Evolutionary conservation across 1,140 invertebrate genomes (phyloP).

Genomic region (Drosophila melanica): DNA sequence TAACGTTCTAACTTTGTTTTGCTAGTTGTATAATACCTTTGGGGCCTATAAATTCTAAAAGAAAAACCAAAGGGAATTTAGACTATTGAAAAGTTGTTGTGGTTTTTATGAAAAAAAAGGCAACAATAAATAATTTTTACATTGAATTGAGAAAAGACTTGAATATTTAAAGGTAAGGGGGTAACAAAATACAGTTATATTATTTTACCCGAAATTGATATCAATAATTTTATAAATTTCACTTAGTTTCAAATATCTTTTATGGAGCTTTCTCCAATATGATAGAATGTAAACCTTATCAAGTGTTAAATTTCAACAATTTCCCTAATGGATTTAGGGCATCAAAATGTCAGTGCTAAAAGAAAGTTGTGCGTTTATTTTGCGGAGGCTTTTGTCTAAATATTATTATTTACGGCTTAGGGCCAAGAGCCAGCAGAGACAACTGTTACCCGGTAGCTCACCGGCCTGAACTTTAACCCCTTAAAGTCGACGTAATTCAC

Average conservation of each 20-base stretch:
- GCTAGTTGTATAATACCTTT: constrained; percentile 8
- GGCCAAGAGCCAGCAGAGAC: constrained; percentile 71
- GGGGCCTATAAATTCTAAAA: constrained; percentile 38
- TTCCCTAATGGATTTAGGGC: constrained; percentile 42
- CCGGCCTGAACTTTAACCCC: constrained; percentile 75
- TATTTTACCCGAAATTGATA: too few species aligned
- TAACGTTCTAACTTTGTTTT: background rate
- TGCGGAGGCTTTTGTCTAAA: constrained; percentile 60
- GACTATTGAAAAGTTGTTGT: constrained; percentile 28
- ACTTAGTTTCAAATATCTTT: too few species aligned
- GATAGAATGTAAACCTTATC: constrained; percentile 5
- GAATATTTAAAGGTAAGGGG: background rate
- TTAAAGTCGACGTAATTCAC: constrained; percentile 79
- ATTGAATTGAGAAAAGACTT: background rate
- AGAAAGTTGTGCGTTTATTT: background rate
- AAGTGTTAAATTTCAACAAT: constrained; percentile 28
- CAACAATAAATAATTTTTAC: constrained; percentile 4
- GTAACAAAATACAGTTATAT: background rate
- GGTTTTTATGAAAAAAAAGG: background rate
- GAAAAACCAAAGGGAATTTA: constrained; percentile 12
- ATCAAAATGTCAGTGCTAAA: constrained; percentile 33
- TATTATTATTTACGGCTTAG: constrained; percentile 83
- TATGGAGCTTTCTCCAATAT: background rate
- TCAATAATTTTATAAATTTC: too few species aligned
- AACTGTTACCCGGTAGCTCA: constrained; percentile 70